Evolutionary conservation across 2,888 invertebrate species (phyloP), one percentile per base, ranked within the genome.

Genomic region (Chrysomela aeneicollis): DNA sequence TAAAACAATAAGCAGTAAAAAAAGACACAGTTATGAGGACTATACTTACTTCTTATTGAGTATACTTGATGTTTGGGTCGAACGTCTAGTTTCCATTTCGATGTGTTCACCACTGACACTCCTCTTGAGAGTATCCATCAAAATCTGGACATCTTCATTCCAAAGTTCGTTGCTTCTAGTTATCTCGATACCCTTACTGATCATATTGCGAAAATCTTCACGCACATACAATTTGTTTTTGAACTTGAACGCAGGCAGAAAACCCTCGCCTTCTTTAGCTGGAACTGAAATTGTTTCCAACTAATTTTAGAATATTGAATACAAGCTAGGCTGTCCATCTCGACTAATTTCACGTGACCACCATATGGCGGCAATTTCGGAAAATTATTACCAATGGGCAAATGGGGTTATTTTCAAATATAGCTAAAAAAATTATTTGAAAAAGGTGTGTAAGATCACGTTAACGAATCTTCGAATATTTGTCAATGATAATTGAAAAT

Each of bases 151-250:
- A 59, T 81, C 80, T 61, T 73, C 72, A 61, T 76, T 82, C 82
- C 82, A 82, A 46, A 82, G 60, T 52, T 76, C 71, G 60, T 76
- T 74, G 54, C 76, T 76, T n/a, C 74, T 70, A 0, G 70, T 63
- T n/a, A 78, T 67, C 52, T 73, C 63, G 17, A 79, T 65, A n/a
- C 77, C 79, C 57, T 74, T 73, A 2, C 76, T 73, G 19, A 81
- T 69, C 76, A 78, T 77, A 70, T 82, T 77, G 26, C 81, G 70
- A 62, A 83, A 82, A 64, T 83, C 82, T 69, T 82, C 81, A 12
- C 82, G 70, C 1, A 82, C 76, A 62, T 82, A 83, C 53, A 80
- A 62, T 60, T 78, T 74, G 15, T 80, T 71, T 21, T 79, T 78
- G 58, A 76, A 82, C 26, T 73, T 73, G 55, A 82, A 77, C 0